Evolutionary conservation across 2,888 invertebrate species (phyloP).

Genomic region (Camponotus fellah): DNA sequence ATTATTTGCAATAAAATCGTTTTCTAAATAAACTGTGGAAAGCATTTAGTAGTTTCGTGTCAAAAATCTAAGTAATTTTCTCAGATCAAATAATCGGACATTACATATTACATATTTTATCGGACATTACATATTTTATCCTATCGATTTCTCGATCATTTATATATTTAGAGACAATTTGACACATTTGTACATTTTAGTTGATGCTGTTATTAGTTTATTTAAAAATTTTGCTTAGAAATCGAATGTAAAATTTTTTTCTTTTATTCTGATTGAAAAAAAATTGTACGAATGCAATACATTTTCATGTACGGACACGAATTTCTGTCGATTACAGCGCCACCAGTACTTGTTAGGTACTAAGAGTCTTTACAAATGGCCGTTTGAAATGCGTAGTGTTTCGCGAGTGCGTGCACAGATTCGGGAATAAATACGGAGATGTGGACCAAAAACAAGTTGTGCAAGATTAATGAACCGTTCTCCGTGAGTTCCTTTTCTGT

Average conservation of each 20-base stretch:
- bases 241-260: neutral
- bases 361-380: no score
- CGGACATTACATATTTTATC: neutral
- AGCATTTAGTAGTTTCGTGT: neutral
- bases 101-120: neutral
- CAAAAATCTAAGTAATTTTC: neutral
- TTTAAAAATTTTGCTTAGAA: neutral
- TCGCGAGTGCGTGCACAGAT: neutral
- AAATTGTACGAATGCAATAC: neutral
- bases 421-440: neutral
- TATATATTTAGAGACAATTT: neutral
- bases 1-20: neutral
- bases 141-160: neutral
- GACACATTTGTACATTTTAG: neutral
- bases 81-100: neutral
- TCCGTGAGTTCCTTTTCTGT: no score
- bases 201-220: neutral
- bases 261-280: neutral
- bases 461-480: neutral
- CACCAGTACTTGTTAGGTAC: no score
- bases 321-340: neutral
- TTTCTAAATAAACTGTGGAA: neutral
- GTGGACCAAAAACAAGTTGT: neutral
- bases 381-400: no score
- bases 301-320: neutral